Evolutionary conservation across 2,888 invertebrate species (phyloP), one percentile per base, ranked within the genome.

Genomic region (Andrena camellia): DNA sequence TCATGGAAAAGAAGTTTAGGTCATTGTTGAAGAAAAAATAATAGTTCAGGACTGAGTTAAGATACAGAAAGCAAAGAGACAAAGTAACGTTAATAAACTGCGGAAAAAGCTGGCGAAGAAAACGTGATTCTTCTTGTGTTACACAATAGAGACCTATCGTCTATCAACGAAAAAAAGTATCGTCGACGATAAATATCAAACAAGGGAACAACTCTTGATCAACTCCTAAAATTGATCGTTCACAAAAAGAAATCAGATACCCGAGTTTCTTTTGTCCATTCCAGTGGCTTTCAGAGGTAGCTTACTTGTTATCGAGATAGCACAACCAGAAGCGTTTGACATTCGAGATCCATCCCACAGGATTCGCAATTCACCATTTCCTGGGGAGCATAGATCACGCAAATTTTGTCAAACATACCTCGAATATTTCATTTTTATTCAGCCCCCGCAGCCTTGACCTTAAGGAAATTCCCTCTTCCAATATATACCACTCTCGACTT

Each of bases 161-260:
- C 62, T 48, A 35, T 20, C 63, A 33, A 17, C 17, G 59, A 48
- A 29, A 17, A 66, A 69, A 62, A 63, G 29, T 64, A 67, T 74
- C 70, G 74, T 64, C 42, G 77, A 42, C 63, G 77, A 62, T 42
- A 75, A 78, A 83, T 75, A 74, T 83, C 82, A 74, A 79, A 79
- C 62, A 82, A 78, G 82, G 74, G 83, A 85, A 82, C 71, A 59
- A 8, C 60, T 52, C 48, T 62, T 35, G 67, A 74, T 67, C 72
- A 64, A 29, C 17, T 70, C 17, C 31, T 68, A 42, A 78, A 86
- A 70, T 83, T 64, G 79, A 77, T 83, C 77, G 86, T 50, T 10
- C 6, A 77, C 35, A 73, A 78, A 29, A 76, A 73, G 77, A 84
- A 78, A 72, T 20, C 29, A 42, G n/a, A 70, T 50, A 67, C n/a